Conservation (phyloP, 2,888 invertebrate species). For the Malacosoma neustria region DNA sequence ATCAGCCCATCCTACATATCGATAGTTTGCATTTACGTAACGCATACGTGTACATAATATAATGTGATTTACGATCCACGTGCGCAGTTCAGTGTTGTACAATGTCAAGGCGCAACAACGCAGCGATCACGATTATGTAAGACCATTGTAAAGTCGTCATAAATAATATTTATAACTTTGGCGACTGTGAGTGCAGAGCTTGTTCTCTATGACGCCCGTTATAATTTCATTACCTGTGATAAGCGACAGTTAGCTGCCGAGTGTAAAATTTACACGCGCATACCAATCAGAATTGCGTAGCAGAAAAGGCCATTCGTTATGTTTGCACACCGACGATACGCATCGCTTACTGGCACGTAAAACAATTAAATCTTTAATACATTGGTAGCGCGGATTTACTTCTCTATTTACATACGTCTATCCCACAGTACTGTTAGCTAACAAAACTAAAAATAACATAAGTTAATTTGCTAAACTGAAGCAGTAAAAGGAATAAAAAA, state of each 20-base stretch:
- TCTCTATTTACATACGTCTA: too few relatives aligned
- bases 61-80: constrained; percentile 61
- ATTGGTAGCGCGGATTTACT: too few relatives aligned
- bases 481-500: too few relatives aligned
- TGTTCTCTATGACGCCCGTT: constrained; percentile 15
- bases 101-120: constrained; percentile 62
- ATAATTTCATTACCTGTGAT: constrained; percentile 5
- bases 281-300: constrained; percentile 15
- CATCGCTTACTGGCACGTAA: constrained; percentile 13
- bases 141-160: constrained; percentile 58
- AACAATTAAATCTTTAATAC: constrained; percentile 33
- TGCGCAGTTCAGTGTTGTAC: constrained; percentile 57
- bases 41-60: constrained; percentile 23
- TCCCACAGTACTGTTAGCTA: too few relatives aligned
- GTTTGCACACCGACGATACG: constrained; percentile 14
- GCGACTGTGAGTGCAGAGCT: constrained; percentile 22
- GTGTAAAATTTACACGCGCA: constrained; percentile 10
- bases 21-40: not conserved
- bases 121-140: constrained; percentile 50
- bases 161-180: constrained; percentile 45
- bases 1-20: not conserved
- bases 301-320: constrained; percentile 15
- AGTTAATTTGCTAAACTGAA: too few relatives aligned
- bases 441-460: too few relatives aligned
- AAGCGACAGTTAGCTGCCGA: constrained; percentile 9